Evolutionary conservation across 2,888 invertebrate species (phyloP).

Genomic region (Eupithecia subfuscata): DNA sequence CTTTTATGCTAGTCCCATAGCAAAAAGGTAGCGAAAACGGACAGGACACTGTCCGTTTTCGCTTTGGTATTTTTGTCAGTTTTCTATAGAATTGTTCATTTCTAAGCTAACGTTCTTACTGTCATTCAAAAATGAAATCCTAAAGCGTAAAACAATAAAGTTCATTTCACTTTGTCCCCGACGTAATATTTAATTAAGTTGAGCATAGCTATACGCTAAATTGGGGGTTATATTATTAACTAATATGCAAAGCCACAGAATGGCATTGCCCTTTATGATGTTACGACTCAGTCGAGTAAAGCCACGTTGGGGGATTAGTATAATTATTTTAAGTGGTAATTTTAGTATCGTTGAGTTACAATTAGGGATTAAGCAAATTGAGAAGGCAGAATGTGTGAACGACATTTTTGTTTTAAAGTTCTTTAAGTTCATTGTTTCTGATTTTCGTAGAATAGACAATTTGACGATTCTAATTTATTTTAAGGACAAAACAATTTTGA

Average conservation of each 20-base stretch:
- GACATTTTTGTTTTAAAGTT: not conserved
- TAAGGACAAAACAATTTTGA: not conserved
- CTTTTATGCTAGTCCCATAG: not conserved
- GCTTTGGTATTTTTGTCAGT: not conserved
- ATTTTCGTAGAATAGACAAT: not conserved
- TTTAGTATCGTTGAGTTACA: constrained; percentile 7
- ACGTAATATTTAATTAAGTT: constrained; percentile 24
- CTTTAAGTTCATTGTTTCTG: not conserved
- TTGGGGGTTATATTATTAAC: constrained; percentile 26
- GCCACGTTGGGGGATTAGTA: not conserved
- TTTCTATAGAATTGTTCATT: too few relatives aligned
- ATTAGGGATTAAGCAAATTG: constrained; percentile 7
- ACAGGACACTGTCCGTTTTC: too few relatives aligned
- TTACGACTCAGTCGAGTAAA: constrained; percentile 5
- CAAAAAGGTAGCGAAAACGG: too few relatives aligned
- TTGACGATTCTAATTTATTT: not conserved
- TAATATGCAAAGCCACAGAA: constrained; percentile 23
- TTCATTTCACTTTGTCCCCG: not conserved
- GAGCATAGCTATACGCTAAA: constrained; percentile 16
- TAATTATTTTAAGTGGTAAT: constrained; percentile 1
- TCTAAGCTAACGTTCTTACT: not conserved
- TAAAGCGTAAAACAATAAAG: not conserved
- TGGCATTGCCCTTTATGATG: constrained; percentile 22
- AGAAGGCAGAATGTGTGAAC: not conserved
- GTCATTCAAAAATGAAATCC: not conserved